Conservation (phyloP, 2,113 vertebrate genomes). For the Eidolon helvum region DNA sequence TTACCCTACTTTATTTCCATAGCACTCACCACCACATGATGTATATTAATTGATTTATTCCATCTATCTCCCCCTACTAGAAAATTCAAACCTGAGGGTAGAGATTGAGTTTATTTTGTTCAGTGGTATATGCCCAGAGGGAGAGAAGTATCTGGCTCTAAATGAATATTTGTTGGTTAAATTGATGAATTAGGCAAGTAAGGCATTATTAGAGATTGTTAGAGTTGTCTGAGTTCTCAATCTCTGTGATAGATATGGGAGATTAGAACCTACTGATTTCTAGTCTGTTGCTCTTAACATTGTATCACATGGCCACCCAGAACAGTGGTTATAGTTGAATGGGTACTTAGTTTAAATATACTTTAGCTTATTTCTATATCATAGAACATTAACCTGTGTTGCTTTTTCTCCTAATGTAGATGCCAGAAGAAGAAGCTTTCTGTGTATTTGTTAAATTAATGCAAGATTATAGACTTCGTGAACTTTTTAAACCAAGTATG, state of each 20-base stretch:
- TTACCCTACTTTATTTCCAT: not conserved
- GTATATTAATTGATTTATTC: not conserved
- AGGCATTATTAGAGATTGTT: not conserved
- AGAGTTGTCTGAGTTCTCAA: not conserved
- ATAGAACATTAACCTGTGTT: conserved; percentile 5
- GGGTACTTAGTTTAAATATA: conserved; percentile 8
- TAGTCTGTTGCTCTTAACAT: not conserved
- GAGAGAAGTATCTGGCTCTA: not conserved
- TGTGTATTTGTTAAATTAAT: conserved; percentile 99
- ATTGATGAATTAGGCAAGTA: conserved; percentile 14
- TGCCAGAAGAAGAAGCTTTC: conserved; percentile 99
- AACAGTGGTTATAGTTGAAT: not conserved
- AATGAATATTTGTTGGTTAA: conserved; percentile 19
- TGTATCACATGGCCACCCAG: not conserved
- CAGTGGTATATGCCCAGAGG: not conserved
- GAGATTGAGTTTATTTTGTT: conserved; percentile 8
- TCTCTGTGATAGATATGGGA: not conserved
- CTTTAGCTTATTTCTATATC: not conserved
- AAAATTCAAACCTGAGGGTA: conserved; percentile 3
- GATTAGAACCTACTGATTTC: not conserved
- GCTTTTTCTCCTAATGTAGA: conserved; percentile 83
- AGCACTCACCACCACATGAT: not conserved
- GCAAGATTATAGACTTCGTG: conserved; percentile 98
- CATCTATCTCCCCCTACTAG: not conserved
- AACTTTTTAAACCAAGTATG: conserved; percentile 99